Evolutionary conservation across 2,797 vertebrate species (phyloP).

Genomic region (Tympanoctomys barrerae): DNA sequence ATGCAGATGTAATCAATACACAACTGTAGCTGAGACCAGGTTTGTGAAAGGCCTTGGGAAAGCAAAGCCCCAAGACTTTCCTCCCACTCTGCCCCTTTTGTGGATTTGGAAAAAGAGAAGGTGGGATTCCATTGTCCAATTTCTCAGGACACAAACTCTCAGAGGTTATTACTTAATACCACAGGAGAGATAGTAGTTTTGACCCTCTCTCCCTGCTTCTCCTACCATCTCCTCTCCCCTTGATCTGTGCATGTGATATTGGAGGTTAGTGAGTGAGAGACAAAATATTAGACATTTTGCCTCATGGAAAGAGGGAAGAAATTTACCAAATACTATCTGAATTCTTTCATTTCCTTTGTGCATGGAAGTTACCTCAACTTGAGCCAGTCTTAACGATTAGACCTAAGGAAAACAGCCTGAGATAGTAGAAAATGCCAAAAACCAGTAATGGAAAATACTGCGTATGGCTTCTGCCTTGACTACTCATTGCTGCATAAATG

Average conservation of each 20-base stretch:
- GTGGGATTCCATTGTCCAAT: not conserved
- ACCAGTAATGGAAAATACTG: not conserved
- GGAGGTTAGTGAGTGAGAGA: not conserved
- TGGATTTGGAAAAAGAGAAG: not conserved
- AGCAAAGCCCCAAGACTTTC: not conserved
- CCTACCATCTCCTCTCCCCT: not conserved
- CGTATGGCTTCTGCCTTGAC: not conserved
- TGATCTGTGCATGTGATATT: not conserved
- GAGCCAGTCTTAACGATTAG: not conserved
- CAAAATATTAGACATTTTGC: not conserved
- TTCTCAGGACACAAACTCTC: not conserved
- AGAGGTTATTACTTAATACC: not conserved
- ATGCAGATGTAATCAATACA: constrained; percentile 63
- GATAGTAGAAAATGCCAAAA: not conserved
- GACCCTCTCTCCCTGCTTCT: not conserved
- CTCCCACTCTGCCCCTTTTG: not conserved
- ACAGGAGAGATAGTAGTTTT: not conserved
- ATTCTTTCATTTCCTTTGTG: constrained; percentile 31
- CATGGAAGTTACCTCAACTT: not conserved
- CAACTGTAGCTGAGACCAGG: not conserved
- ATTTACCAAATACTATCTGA: not conserved
- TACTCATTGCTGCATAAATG: not conserved
- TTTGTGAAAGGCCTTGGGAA: constrained; percentile 5
- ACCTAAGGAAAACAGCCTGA: not conserved
- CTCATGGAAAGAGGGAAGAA: not conserved